Percentiles rank a stretch among this genome's conserved stretches.
These are phyloP conservation scores for Drosophila ironensis DNA, from an alignment of 1,140 invertebrate genomes.

Conservation along the genomic window DNA sequence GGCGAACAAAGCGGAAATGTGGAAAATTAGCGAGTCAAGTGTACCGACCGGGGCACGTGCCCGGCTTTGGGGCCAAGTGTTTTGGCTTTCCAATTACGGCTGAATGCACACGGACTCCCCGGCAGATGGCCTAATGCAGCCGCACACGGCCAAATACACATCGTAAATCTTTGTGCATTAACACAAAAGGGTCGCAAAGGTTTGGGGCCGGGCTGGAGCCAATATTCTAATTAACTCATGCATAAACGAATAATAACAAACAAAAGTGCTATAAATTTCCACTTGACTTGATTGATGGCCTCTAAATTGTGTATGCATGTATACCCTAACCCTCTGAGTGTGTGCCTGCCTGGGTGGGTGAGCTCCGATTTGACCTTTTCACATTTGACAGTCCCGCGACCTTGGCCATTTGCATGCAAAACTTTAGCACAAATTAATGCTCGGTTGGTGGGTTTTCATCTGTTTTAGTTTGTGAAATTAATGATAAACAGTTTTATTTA, in stretches of 20 bases:
- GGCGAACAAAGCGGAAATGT: slow-evolving; percentile 46
- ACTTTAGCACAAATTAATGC: slow-evolving; percentile 27
- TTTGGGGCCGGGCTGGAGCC: slow-evolving; percentile 59
- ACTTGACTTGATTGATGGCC: slow-evolving; percentile 78
- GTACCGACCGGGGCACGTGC: slow-evolving; percentile 25
- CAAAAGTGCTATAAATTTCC: slow-evolving; percentile 80
- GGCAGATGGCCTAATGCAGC: slow-evolving; percentile 13
- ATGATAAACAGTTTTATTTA: slow-evolving; percentile 6
- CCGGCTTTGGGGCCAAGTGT: slow-evolving; percentile 23
- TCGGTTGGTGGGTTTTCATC: slow-evolving; percentile 24
- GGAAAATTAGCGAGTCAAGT: slow-evolving; percentile 58
- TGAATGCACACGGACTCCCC: slow-evolving; percentile 28
- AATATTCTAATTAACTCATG: slow-evolving; percentile 81
- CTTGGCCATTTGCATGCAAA: neutral
- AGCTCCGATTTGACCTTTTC: slow-evolving; percentile 33
- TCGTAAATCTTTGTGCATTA: slow-evolving; percentile 71
- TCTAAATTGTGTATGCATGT: slow-evolving; percentile 39
- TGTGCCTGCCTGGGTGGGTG: neutral
- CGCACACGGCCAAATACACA: slow-evolving; percentile 11
- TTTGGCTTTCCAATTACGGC: slow-evolving; percentile 31
- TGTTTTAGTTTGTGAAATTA: neutral
- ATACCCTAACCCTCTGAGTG: slow-evolving; percentile 18
- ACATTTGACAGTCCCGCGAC: slow-evolving; percentile 37
- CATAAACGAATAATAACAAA: slow-evolving; percentile 81
- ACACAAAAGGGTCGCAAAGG: slow-evolving; percentile 29